phyloP scores from a whole-genome alignment of 2,113 vertebrate species.

The Gopherus flavomarginatus region DNA sequence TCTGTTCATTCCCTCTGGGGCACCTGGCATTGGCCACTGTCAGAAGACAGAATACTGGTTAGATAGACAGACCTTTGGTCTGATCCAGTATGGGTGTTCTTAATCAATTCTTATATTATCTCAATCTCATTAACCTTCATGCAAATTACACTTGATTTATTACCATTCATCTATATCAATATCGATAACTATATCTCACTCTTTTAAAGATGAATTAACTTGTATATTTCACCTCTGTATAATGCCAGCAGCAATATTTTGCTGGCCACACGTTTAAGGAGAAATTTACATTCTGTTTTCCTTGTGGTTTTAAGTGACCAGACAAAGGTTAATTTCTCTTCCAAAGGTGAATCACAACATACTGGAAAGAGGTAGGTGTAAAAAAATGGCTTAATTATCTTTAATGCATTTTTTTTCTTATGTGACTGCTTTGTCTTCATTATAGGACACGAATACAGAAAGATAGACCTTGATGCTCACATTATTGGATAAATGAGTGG shows the following conservation, averaged over 20 bases:
- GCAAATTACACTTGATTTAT: neutral
- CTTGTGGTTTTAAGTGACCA: rapidly evolving
- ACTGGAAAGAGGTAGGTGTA: rapidly evolving
- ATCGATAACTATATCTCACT: rapidly evolving
- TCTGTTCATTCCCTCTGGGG: no score
- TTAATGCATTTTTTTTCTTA: rapidly evolving
- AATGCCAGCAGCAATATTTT: neutral
- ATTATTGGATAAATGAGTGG: rapidly evolving
- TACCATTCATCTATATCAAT: neutral
- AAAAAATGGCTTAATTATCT: no score
- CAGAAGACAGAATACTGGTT: no score
- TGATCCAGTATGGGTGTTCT: no score
- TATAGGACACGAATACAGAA: no score
- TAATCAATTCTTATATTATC: neutral
- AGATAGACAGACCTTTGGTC: no score
- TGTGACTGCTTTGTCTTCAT: neutral
- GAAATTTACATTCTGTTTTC: neutral
- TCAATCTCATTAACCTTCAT: neutral
- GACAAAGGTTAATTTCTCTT: neutral
- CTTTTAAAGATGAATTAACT: neutral
- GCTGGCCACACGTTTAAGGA: neutral
- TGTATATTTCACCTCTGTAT: neutral
- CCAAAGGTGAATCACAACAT: neutral
- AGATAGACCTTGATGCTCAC: rapidly evolving
- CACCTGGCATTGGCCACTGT: no score